Evolutionary conservation across 2,888 invertebrate genomes (phyloP), one percentile per base, ranked within the genome.

Genomic region (Phyto melanocephala): DNA sequence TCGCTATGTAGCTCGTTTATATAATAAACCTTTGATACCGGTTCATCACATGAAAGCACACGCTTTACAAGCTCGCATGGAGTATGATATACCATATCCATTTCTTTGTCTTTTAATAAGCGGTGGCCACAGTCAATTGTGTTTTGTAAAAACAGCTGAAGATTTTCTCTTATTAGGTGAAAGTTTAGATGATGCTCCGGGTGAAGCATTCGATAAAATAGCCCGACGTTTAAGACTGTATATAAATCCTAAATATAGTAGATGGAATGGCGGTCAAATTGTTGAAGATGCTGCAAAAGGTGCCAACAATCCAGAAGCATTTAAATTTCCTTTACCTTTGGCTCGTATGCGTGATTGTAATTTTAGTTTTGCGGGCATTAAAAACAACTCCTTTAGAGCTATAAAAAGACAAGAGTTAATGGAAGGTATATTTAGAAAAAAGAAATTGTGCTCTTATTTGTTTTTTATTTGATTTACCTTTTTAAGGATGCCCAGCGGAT

Each of bases 11-110:
- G 94, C 95, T 20, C 92, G 92, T 85, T 91, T 92, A 68, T 92
- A 93, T 84, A 91, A 92, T 0, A 96, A 95, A 89, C 97, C 98
- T 0, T 92, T 99, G 84, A 96, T 99, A 89, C 98, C 99, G 0
- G 95, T 99, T 79, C 99, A 99, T 92, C 99, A 99, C 87, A 99
- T 99, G 99, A 96, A 99, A 92, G 99, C 99, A 1, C 99, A 99
- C 92, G 98, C 99, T 4, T 92, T 99, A 76, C 96, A 96, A 17
- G 95, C 94, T 22, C 93, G 98, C 89, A 95, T 98, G 94, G 92
- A 93, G 17, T 90, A 94, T 76, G 91, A 94, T 86, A 88, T 93
- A 85, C 92, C 94, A 75, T 98, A 96, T 92, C 99, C 99, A 24
- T 99, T 95, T 91, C 91, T 99, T 78, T 96, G 96, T 52, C 92